Evolutionary conservation across 1,140 invertebrate genomes (phyloP).

Genomic region (Thrips palmi): DNA sequence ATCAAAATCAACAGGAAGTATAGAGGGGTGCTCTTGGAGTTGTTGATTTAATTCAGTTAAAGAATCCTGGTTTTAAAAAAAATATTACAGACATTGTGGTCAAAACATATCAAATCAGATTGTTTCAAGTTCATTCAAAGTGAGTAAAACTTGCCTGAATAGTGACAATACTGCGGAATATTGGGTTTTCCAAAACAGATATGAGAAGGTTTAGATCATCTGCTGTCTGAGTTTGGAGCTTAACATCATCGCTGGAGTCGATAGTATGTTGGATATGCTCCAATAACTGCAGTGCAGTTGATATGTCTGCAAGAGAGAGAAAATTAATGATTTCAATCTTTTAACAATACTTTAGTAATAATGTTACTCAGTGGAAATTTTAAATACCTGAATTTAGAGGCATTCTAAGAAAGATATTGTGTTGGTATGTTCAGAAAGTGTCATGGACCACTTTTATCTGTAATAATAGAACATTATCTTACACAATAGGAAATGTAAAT

Average conservation of each 20-base stretch:
- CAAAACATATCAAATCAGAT: neutral
- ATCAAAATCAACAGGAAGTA: constrained; percentile 80
- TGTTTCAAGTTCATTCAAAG: neutral
- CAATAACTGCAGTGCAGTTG: constrained; percentile 55
- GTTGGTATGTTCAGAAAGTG: too few relatives aligned
- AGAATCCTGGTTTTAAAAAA: constrained; percentile 51
- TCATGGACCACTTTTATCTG: too few relatives aligned
- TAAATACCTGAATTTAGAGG: too few relatives aligned
- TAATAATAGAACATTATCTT: too few relatives aligned
- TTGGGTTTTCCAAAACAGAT: constrained; percentile 75
- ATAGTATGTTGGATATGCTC: constrained; percentile 59
- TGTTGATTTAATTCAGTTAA: constrained; percentile 60
- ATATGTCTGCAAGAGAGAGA: constrained; percentile 35
- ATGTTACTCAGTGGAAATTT: too few relatives aligned
- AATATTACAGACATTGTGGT: constrained; percentile 5
- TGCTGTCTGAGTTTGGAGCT: constrained; percentile 50
- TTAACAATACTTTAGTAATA: neutral
- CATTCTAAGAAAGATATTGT: too few relatives aligned
- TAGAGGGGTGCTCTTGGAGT: constrained; percentile 72
- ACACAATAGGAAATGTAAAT: too few relatives aligned
- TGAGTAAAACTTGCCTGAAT: constrained; percentile 35
- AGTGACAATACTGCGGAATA: constrained; percentile 79
- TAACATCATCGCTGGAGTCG: constrained; percentile 49
- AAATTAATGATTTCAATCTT: constrained; percentile 13
- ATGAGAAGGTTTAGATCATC: constrained; percentile 76